Base-by-base conservation (phyloP, 2,113 vertebrate genomes). In the Numenius arquata region DNA sequence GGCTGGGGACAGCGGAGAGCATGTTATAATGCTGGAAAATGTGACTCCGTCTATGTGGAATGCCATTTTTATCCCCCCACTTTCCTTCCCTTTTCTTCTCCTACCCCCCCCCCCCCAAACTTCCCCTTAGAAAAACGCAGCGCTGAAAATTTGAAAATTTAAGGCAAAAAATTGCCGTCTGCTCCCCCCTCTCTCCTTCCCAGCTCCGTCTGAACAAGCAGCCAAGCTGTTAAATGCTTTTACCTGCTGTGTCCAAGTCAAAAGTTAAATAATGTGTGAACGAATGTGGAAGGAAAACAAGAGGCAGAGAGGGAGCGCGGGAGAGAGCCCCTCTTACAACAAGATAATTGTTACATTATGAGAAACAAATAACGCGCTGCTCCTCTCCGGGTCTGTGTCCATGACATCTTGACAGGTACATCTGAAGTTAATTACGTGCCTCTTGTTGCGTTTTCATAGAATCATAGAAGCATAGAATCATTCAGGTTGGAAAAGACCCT, bases 371-470 rank as follows among this genome's bases (percentile, higher is more conserved):
- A 65, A 75, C 90, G 56, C 34, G 38, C 87, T 85, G 68, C 86
- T 93, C 83, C 8, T 92, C 91, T 58, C 70, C 23, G 8, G 4
- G 5, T 12, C 68, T 88, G 77, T 45, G 72, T 63, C 91, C 5
- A 5, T 85, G 89, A 91, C 75, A 78, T 85, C 82, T 73, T 95
- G 96, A 89, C 93, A 55, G 76, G 68, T 91, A 95, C 96, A 97
- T 85, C 96, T 97, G 97, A 97, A 97, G 65, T 86, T 96, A 43
- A 26, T 98, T 96, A 97, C 8, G 12, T 23, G 73, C 81, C 59
- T 96, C 72, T 92, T 2, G 2, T 17, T 62, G 63, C n/a, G n/a
- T n/a, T n/a, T n/a, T n/a, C n/a, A n/a, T n/a, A n/a, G n/a, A n/a
- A n/a, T n/a, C n/a, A n/a, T n/a, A n/a, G n/a, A n/a, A n/a, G n/a